A percentile compares a stretch with the other conserved stretches of the same genome.
phyloP scores from a whole-genome alignment of 64 coral and sea anemone genomes.

The Dendronephthya gigantea region DNA sequence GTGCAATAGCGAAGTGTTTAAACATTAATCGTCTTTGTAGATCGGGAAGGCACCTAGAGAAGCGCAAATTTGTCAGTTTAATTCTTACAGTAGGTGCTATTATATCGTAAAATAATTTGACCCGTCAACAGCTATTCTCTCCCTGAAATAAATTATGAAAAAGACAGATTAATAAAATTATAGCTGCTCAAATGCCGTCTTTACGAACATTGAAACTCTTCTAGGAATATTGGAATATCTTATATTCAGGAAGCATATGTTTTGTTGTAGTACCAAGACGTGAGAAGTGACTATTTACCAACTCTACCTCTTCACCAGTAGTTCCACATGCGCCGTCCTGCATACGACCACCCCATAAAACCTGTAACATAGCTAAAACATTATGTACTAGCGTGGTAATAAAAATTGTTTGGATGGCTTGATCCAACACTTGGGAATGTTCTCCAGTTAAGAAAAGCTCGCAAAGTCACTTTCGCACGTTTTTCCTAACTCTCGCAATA shows the following conservation, averaged over 20 bases:
- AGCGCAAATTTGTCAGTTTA: neutral
- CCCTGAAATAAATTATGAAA: neutral
- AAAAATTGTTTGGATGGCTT: too few species aligned
- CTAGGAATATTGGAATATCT: neutral
- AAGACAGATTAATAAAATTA: too few species aligned
- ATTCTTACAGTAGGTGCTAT: neutral
- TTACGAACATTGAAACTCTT: neutral
- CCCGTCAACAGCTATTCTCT: neutral
- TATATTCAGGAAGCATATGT: constrained; percentile 5
- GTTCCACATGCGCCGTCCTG: neutral
- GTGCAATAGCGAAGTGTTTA: neutral
- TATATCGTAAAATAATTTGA: neutral
- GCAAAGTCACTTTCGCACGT: too few species aligned
- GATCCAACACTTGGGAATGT: too few species aligned
- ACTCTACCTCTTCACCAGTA: neutral
- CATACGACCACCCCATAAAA: neutral
- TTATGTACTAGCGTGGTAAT: too few species aligned
- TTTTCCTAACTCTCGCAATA: too few species aligned
- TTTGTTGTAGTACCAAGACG: neutral
- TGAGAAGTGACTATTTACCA: neutral
- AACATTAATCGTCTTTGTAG: neutral
- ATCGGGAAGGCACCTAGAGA: neutral
- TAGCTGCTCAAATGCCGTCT: too few species aligned
- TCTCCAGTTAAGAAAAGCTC: too few species aligned
- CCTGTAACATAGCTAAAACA: neutral